Percentiles rank a stretch among this genome's conserved stretches.
These are phyloP conservation scores for Heliangelus exortis DNA, from an alignment of 2,797 vertebrate species.

Conservation along the genomic window DNA sequence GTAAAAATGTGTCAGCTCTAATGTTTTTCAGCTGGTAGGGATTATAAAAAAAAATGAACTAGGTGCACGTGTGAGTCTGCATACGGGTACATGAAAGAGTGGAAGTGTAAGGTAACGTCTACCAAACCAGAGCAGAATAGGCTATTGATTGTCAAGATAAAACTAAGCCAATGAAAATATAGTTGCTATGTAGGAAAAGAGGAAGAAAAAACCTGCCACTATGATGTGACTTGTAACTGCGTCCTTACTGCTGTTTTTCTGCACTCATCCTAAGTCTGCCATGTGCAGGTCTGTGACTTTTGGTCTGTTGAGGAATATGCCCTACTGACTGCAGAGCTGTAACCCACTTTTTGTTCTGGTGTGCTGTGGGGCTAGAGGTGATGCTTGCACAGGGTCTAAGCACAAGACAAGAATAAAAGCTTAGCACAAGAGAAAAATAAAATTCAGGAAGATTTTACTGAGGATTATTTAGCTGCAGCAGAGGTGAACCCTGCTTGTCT, in stretches of 20 bases:
- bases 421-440: neutral
- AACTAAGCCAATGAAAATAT: neutral
- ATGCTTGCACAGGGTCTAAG: neutral
- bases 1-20: neutral
- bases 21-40: neutral
- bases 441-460: neutral
- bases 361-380: neutral
- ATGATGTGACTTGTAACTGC: neutral
- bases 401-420: neutral
- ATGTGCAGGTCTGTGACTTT: no score
- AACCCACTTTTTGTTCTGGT: neutral
- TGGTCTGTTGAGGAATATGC: neutral
- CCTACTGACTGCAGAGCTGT: neutral
- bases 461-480: neutral
- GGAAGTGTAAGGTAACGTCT: neutral
- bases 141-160: neutral
- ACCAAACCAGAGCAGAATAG: neutral
- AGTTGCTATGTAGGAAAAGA: neutral
- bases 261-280: neutral
- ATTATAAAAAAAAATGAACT: neutral
- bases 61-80: fast-evolving
- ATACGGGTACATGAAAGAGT: neutral
- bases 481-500: neutral
- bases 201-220: neutral
- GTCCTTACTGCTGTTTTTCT: neutral